Evolutionary conservation across 2,113 vertebrate genomes (phyloP).

Genomic region (Rhynchopsitta pachyrhyncha): DNA sequence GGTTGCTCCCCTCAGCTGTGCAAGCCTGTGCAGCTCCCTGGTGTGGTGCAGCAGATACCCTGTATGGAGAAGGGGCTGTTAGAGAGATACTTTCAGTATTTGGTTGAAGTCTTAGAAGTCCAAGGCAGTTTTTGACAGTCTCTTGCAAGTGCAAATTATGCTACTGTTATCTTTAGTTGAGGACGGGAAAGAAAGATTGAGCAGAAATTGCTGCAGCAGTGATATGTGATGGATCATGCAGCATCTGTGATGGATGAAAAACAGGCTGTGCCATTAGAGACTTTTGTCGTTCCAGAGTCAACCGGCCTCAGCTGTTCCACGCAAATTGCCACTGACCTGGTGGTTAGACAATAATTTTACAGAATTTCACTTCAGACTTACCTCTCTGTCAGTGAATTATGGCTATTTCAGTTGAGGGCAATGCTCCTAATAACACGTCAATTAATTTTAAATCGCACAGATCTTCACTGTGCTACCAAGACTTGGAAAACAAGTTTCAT

Average conservation of each 20-base stretch:
- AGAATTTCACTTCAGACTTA: background rate
- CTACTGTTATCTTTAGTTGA: background rate
- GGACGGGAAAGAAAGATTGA: background rate
- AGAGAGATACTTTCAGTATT: background rate
- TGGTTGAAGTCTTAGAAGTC: background rate
- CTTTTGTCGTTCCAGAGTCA: background rate
- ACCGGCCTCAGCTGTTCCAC: background rate
- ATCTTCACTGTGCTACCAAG: background rate
- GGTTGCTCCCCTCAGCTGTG: background rate
- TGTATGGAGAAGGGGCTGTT: background rate
- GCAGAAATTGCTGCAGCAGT: background rate
- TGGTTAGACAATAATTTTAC: background rate
- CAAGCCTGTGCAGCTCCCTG: background rate
- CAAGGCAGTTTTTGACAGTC: background rate
- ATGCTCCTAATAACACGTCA: background rate
- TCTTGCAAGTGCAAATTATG: background rate
- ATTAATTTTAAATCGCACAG: conserved; percentile 7
- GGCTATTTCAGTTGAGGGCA: background rate
- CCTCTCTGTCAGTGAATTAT: background rate
- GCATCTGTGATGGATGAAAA: background rate
- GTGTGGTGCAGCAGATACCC: background rate
- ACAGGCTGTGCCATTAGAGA: background rate
- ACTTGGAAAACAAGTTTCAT: background rate
- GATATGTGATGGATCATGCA: background rate
- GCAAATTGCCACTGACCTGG: background rate